These are phyloP conservation scores for Egretta garzetta DNA, from an alignment of 2,113 vertebrate species.

Conservation along the genomic window DNA sequence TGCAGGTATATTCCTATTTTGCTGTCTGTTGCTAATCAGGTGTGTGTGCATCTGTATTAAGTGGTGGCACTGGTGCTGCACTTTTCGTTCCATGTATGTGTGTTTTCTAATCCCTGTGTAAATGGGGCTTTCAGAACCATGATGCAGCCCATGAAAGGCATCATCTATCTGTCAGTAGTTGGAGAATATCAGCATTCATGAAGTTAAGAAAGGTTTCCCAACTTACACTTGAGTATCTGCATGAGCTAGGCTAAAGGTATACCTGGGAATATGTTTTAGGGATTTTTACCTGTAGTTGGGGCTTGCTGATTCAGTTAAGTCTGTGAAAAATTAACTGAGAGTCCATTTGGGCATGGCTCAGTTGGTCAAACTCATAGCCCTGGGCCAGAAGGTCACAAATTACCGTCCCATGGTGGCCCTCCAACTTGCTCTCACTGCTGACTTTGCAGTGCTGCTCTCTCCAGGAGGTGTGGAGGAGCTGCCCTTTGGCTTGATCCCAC, in stretches of 20 bases:
- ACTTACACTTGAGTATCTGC: background rate
- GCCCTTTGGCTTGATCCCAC: background rate
- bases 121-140: background rate
- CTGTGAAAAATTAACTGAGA: constrained; percentile 14
- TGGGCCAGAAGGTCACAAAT: background rate
- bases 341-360: background rate
- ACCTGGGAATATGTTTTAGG: background rate
- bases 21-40: background rate
- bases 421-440: background rate
- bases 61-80: background rate
- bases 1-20: background rate
- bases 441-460: background rate
- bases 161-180: background rate
- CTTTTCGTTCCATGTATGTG: background rate
- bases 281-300: background rate
- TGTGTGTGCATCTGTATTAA: background rate
- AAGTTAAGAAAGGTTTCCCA: background rate
- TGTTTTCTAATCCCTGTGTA: background rate
- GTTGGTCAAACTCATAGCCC: background rate
- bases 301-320: constrained; percentile 4
- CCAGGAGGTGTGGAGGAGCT: background rate
- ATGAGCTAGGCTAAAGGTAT: background rate
- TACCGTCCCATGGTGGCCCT: background rate
- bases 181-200: background rate
- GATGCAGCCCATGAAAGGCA: background rate